These are phyloP conservation scores for Halichondria panicea DNA, from an alignment of 37 sponge, comb jelly and placozoan species.

Conservation along the genomic window DNA sequence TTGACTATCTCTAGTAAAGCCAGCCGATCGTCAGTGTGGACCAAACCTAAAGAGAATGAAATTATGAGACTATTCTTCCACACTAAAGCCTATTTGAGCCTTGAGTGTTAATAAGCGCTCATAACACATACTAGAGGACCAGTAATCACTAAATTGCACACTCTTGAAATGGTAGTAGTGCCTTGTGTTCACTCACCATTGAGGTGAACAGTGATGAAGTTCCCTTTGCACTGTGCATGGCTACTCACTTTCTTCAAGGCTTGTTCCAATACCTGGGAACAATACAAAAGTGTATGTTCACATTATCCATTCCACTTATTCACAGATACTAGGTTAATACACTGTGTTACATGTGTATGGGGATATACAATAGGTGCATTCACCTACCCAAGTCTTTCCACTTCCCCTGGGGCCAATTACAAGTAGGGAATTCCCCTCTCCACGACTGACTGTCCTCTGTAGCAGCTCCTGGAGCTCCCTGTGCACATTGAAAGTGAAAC, in stretches of 20 bases:
- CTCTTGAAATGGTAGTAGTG: neutral
- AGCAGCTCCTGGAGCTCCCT: slow-evolving; percentile 59
- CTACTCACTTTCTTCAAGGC: slow-evolving; percentile 24
- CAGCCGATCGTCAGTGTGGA: slow-evolving; percentile 75
- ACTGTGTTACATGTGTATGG: too few species aligned
- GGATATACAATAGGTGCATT: neutral
- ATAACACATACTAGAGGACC: too few species aligned
- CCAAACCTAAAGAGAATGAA: too few species aligned
- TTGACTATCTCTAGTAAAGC: slow-evolving; percentile 80
- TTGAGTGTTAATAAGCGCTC: too few species aligned
- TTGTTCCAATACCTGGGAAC: slow-evolving; percentile 45
- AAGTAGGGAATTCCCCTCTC: slow-evolving; percentile 84
- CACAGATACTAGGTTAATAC: too few species aligned
- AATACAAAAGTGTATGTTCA: slow-evolving; percentile 1
- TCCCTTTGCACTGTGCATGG: slow-evolving; percentile 20
- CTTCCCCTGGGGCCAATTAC: slow-evolving; percentile 76
- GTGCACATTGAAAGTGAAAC: too few species aligned
- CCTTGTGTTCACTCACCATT: slow-evolving; percentile 50
- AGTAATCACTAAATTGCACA: too few species aligned
- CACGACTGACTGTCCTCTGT: slow-evolving; percentile 57
- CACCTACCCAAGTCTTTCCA: slow-evolving; percentile 82
- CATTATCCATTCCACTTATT: too few species aligned
- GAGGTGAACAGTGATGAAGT: slow-evolving; percentile 53
- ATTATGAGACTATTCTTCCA: neutral
- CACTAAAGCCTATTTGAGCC: neutral